phyloP scores from a whole-genome alignment of 2,797 vertebrate genomes.

The Pagetopsis macropterus region DNA sequence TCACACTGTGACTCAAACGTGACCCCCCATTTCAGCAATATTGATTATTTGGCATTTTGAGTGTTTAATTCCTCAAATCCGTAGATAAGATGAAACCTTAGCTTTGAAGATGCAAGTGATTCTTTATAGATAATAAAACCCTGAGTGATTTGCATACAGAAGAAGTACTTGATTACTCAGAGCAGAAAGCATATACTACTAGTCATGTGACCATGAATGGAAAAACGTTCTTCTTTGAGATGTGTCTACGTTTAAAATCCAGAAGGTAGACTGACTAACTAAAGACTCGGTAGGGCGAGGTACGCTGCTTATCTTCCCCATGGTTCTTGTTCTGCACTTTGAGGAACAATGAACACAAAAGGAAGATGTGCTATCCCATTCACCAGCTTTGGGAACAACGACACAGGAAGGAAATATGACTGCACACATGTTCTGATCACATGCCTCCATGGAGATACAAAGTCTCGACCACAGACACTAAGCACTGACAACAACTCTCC shows the following conservation, averaged over 20 bases:
- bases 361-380: slow-evolving; percentile 17
- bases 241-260: not conserved
- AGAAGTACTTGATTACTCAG: not conserved
- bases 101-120: not conserved
- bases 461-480: slow-evolving; percentile 29
- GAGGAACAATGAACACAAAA: slow-evolving; percentile 13
- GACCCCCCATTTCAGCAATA: not conserved
- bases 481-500: not conserved
- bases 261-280: not conserved
- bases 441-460: slow-evolving; percentile 25
- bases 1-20: not conserved
- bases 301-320: not conserved
- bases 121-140: not conserved
- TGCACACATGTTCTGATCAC: slow-evolving; percentile 38
- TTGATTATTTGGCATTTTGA: slow-evolving; percentile 8
- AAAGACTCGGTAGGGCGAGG: not conserved
- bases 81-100: not conserved
- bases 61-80: not conserved
- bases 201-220: no score
- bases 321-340: not conserved
- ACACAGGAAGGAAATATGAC: slow-evolving; percentile 57
- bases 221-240: not conserved
- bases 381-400: slow-evolving; percentile 48
- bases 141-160: not conserved
- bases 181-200: not conserved